Evolutionary conservation across 1,140 invertebrate species (phyloP).

Genomic region (Xylocopa sonorina): DNA sequence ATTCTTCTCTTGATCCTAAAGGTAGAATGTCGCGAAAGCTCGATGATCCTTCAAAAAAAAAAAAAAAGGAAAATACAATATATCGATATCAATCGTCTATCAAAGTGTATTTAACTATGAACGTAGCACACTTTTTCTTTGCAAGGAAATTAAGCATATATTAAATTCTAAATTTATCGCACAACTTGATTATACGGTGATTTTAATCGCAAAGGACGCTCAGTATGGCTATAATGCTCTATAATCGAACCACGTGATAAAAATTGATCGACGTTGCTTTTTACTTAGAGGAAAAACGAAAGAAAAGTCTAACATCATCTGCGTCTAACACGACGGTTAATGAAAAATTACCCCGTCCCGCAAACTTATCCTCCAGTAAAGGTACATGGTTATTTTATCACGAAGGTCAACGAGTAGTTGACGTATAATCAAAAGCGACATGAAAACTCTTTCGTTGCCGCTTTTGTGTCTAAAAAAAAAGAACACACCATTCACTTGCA

Average conservation of each 20-base stretch:
- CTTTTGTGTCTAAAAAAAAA: neutral
- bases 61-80: too few species aligned
- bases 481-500: neutral
- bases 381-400: neutral
- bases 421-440: neutral
- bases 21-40: too few species aligned
- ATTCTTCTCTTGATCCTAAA: too few species aligned
- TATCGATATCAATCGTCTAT: neutral
- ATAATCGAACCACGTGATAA: neutral
- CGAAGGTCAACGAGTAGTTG: neutral
- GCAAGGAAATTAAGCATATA: neutral
- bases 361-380: neutral
- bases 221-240: neutral
- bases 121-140: neutral
- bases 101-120: neutral
- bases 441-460: neutral
- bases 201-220: conserved; percentile 9
- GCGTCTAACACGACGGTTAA: too few species aligned
- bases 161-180: conserved; percentile 5
- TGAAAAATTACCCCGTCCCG: neutral
- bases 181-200: conserved; percentile 6
- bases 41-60: too few species aligned
- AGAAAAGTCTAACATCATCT: neutral
- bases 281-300: neutral
- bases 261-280: neutral